These are phyloP conservation scores for Pachyseris speciosa DNA, from an alignment of 64 coral and sea anemone genomes.

Conservation along the genomic window DNA sequence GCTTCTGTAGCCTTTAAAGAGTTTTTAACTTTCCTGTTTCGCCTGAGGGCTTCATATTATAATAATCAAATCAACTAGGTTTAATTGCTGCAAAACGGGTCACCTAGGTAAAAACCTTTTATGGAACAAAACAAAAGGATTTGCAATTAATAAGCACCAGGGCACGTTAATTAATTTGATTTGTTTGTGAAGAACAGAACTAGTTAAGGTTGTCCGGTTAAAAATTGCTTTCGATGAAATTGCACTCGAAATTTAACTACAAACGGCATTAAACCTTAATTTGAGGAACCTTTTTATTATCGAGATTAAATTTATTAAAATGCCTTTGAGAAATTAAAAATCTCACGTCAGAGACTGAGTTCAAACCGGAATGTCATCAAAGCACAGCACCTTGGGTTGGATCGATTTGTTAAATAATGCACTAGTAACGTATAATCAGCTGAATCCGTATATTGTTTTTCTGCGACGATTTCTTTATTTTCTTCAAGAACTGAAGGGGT, in stretches of 20 bases:
- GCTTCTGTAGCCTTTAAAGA: background rate
- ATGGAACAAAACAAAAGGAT: background rate
- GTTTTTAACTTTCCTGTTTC: background rate
- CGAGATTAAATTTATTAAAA: background rate
- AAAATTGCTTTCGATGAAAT: background rate
- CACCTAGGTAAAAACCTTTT: background rate
- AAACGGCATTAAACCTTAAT: background rate
- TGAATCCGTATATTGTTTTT: background rate
- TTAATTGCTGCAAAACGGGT: background rate
- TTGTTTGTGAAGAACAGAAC: background rate
- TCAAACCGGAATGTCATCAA: background rate
- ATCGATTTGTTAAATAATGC: background rate
- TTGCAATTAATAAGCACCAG: background rate
- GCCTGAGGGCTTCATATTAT: background rate
- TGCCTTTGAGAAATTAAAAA: background rate
- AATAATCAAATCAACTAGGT: background rate
- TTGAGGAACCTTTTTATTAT: background rate
- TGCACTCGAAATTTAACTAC: background rate
- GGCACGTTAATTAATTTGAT: background rate
- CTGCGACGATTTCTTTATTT: background rate
- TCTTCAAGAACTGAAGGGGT: slow-evolving; percentile 4
- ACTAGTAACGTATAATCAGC: background rate
- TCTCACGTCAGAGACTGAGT: background rate
- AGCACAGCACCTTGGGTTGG: background rate
- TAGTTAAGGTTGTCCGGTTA: background rate